Percentiles rank a stretch among this genome's conserved stretches.
These are phyloP conservation scores for Porites divaricata DNA, from an alignment of 92 coral and sea anemone species.

Conservation along the genomic window DNA sequence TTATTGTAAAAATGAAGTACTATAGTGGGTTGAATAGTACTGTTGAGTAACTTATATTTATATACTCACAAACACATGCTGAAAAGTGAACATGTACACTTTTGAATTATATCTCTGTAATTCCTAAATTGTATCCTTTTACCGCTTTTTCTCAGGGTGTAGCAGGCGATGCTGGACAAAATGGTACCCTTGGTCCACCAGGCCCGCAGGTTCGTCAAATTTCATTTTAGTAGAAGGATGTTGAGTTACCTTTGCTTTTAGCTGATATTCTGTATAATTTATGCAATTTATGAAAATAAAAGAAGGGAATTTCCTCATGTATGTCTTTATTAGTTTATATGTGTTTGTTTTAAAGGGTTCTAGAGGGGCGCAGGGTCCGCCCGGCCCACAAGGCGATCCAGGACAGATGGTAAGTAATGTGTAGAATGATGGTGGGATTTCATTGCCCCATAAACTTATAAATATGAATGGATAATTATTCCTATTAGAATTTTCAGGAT, in stretches of 20 bases:
- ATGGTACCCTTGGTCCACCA: constrained; percentile 16
- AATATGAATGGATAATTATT: no score
- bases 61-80: not conserved
- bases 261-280: not conserved
- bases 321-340: not conserved
- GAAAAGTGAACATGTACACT: not conserved
- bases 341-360: constrained; percentile 20
- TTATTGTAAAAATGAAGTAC: no score
- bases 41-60: no score
- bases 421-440: no score
- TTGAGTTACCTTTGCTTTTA: not conserved
- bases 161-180: constrained; percentile 6
- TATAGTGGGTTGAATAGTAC: no score
- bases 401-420: constrained; percentile 16
- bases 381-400: constrained; percentile 17
- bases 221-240: not conserved
- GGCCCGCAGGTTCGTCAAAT: constrained; percentile 30
- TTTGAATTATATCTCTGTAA: no score
- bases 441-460: no score
- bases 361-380: constrained; percentile 4
- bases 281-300: no score
- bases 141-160: constrained; percentile 7
- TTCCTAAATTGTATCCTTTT: not conserved
- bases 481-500: no score
- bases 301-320: not conserved